phyloP scores from a whole-genome alignment of 2,113 vertebrate genomes.

The Ctenomys sociabilis region DNA sequence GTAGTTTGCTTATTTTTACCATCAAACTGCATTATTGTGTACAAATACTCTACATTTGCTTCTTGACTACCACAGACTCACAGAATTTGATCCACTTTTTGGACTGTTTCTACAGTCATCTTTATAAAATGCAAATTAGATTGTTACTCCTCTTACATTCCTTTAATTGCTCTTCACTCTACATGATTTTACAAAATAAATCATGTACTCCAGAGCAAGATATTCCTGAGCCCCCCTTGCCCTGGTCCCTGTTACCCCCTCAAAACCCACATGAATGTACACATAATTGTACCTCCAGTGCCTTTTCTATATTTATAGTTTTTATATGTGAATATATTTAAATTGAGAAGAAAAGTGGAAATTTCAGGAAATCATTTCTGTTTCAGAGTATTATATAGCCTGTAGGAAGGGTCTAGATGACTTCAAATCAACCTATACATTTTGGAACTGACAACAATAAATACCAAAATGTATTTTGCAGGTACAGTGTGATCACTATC shows the following conservation, averaged over 20 bases:
- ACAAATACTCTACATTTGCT: background rate
- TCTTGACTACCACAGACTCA: background rate
- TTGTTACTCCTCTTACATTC: background rate
- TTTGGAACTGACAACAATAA: conserved; percentile 32
- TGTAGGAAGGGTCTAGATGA: background rate
- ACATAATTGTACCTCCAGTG: background rate
- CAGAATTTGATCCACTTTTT: background rate
- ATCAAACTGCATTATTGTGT: background rate
- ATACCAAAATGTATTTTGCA: background rate
- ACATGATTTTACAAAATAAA: conserved; percentile 5
- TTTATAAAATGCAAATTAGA: conserved; percentile 37
- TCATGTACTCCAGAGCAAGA: background rate
- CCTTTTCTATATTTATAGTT: background rate
- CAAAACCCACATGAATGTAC: background rate
- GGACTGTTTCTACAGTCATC: background rate
- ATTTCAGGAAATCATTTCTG: background rate
- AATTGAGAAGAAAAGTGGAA: background rate
- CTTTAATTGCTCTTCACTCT: background rate
- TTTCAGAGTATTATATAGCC: background rate
- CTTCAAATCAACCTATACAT: background rate
- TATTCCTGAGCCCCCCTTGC: background rate
- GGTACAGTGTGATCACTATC: background rate
- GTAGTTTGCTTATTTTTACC: background rate
- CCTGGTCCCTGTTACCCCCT: background rate
- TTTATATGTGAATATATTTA: background rate